phyloP scores from a whole-genome alignment of 1,140 invertebrate species.

The Scaptomyza montana region DNA sequence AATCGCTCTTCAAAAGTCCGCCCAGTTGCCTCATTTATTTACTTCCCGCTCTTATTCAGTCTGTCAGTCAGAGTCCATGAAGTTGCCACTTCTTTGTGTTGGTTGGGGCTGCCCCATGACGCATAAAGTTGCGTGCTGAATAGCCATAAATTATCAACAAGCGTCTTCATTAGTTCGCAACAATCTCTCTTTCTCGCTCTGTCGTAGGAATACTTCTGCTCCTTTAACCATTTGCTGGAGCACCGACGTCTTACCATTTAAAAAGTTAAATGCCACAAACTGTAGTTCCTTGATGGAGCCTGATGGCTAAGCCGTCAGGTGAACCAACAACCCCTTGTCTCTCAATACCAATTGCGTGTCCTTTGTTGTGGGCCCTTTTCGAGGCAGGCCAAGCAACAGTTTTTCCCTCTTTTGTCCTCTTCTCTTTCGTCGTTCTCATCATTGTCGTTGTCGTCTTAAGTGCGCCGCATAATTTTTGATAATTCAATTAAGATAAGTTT shows the following conservation, averaged over 20 bases:
- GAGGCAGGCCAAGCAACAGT: slow-evolving; percentile 45
- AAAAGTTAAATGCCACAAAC: slow-evolving; percentile 66
- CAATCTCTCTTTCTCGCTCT: slow-evolving; percentile 23
- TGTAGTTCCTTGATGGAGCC: slow-evolving; percentile 33
- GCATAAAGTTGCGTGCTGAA: slow-evolving; percentile 60
- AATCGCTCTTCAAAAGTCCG: slow-evolving; percentile 31
- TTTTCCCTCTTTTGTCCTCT: background rate
- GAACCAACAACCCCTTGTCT: background rate
- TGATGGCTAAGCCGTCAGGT: slow-evolving; percentile 28
- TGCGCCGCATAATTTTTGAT: slow-evolving; percentile 69
- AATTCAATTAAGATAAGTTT: slow-evolving; percentile 72
- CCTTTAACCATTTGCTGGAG: background rate
- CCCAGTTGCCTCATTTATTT: background rate
- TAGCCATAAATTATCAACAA: slow-evolving; percentile 63
- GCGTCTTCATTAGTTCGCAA: slow-evolving; percentile 67
- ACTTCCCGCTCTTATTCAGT: background rate
- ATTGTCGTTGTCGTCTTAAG: slow-evolving; percentile 38
- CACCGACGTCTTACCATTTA: slow-evolving; percentile 31
- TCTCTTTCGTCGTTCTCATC: slow-evolving; percentile 2
- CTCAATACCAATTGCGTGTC: slow-evolving; percentile 33
- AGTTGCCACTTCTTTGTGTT: background rate
- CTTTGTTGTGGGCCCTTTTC: slow-evolving; percentile 31
- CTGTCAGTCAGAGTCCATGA: slow-evolving; percentile 6
- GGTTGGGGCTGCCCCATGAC: slow-evolving; percentile 31
- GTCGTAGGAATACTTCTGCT: background rate